These are phyloP conservation scores for Phengaris alcon DNA, from an alignment of 2,888 invertebrate genomes.

Conservation along the genomic window DNA sequence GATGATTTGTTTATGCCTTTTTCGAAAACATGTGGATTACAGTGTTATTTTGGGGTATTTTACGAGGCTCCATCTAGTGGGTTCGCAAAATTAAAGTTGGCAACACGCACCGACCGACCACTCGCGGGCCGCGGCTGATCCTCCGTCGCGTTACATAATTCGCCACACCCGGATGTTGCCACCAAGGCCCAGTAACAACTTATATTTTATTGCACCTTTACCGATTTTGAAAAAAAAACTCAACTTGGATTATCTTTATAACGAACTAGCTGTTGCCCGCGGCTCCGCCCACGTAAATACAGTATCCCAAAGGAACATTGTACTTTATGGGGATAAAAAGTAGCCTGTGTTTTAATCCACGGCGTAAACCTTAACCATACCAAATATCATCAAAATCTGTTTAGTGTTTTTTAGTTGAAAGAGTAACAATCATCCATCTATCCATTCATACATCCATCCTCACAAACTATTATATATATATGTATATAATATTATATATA, in stretches of 20 bases:
- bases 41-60: not conserved
- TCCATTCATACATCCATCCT: too few species aligned
- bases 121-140: constrained; percentile 40
- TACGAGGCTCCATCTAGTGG: not conserved
- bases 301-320: too few species aligned
- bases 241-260: not conserved
- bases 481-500: too few species aligned
- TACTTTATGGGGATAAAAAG: too few species aligned
- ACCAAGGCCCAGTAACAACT: constrained; percentile 61
- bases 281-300: too few species aligned
- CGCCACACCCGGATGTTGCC: constrained; percentile 64
- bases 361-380: too few species aligned
- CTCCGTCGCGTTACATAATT: constrained; percentile 58
- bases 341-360: too few species aligned
- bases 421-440: too few species aligned
- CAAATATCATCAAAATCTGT: too few species aligned
- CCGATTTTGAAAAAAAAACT: not conserved
- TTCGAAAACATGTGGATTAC: not conserved
- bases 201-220: constrained; percentile 47
- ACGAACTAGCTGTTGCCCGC: too few species aligned
- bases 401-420: too few species aligned
- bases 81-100: not conserved
- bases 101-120: constrained; percentile 30
- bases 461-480: too few species aligned
- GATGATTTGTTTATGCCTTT: not conserved